These are phyloP conservation scores for Xenops minutus DNA, from an alignment of 2,797 vertebrate species.

Conservation along the genomic window DNA sequence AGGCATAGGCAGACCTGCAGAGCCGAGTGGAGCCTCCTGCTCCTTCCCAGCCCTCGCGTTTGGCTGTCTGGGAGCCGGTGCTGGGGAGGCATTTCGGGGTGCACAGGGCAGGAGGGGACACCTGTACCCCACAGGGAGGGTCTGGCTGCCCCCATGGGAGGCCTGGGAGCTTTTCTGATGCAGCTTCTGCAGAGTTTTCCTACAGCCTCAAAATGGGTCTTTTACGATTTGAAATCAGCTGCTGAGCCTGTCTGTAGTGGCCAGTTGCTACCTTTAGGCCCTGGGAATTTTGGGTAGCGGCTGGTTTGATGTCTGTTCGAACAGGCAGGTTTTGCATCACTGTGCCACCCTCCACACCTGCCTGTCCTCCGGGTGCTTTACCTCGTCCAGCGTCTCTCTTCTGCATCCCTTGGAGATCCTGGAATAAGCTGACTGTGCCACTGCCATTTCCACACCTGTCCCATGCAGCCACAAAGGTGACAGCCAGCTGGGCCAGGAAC, in stretches of 20 bases:
- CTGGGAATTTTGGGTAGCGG: neutral
- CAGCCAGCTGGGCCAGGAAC: neutral
- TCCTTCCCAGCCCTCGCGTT: neutral
- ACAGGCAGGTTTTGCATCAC: rapidly evolving
- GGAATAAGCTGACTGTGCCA: neutral
- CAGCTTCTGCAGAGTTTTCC: neutral
- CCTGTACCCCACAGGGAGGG: neutral
- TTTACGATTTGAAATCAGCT: neutral
- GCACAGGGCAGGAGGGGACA: neutral
- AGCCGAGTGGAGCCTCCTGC: neutral
- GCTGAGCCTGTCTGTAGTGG: neutral
- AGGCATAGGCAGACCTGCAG: neutral
- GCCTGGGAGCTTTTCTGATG: neutral
- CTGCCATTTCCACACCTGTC: neutral
- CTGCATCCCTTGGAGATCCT: neutral
- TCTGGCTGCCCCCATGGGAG: neutral
- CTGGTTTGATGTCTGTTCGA: rapidly evolving
- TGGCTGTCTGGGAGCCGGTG: neutral
- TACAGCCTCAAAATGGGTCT: neutral
- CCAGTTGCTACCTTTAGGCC: neutral
- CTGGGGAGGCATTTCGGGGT: neutral
- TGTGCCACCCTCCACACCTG: rapidly evolving
- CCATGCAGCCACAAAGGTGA: rapidly evolving
- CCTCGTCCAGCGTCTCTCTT: neutral
- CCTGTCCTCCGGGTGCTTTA: neutral